Conservation (phyloP, 37 sponge, comb jelly and placozoan species). For the Halichondria panicea region DNA sequence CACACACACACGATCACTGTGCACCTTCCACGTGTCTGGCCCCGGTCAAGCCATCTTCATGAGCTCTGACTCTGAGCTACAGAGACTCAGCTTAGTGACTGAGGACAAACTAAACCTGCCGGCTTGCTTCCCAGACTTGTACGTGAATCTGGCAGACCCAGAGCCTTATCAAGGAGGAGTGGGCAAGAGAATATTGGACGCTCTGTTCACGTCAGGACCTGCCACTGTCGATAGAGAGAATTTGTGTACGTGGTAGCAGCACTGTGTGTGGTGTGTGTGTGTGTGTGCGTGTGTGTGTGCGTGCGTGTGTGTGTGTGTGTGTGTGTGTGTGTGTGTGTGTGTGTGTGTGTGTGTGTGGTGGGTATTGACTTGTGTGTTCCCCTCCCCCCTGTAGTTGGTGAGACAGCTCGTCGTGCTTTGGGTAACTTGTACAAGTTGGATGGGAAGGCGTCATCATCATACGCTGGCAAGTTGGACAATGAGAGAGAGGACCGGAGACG, state of each 20-base stretch:
- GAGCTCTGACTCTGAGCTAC: slow-evolving; percentile 38
- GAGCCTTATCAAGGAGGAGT: background rate
- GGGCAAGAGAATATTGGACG: slow-evolving; percentile 11
- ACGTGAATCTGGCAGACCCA: slow-evolving; percentile 7
- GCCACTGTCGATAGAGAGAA: slow-evolving; percentile 21
- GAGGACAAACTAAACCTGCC: slow-evolving; percentile 48
- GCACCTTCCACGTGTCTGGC: slow-evolving; percentile 45
- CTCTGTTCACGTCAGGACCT: slow-evolving; percentile 13
- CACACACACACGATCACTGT: slow-evolving; percentile 4
- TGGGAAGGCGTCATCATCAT: slow-evolving; percentile 11
- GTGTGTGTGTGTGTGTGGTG: slow-evolving; percentile 4
- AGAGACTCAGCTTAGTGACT: slow-evolving; percentile 31
- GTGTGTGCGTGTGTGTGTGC: too few species aligned
- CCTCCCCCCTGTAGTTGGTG: slow-evolving; percentile 20
- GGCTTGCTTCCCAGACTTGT: slow-evolving; percentile 20
- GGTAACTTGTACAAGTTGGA: slow-evolving; percentile 29
- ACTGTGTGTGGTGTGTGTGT: background rate
- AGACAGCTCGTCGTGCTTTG: slow-evolving; percentile 18
- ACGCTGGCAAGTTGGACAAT: slow-evolving; percentile 1
- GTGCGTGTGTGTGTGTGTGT: background rate
- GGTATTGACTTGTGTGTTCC: background rate
- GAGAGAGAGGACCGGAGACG: background rate
- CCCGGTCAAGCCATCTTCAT: slow-evolving; percentile 41
- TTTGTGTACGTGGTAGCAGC: slow-evolving; percentile 13
- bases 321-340: background rate